phyloP scores from a whole-genome alignment of 2,113 vertebrate species.

The Pao palembangensis region DNA sequence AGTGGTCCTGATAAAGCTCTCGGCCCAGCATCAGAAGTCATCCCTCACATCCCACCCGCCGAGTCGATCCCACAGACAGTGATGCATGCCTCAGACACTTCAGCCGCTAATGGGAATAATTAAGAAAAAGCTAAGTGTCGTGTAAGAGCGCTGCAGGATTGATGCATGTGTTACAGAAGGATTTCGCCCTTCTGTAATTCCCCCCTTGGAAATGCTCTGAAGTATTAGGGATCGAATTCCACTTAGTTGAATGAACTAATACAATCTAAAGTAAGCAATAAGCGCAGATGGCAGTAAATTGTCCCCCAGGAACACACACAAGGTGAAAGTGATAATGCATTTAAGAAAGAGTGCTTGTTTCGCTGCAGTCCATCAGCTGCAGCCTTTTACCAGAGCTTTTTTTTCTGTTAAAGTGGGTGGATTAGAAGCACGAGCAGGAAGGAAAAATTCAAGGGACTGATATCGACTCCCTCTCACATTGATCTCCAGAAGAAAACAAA shows the following conservation, averaged over 20 bases:
- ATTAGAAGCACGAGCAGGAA: not conserved
- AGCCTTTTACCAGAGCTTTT: no score
- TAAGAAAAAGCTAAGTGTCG: constrained; percentile 61
- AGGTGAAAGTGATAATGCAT: constrained; percentile 51
- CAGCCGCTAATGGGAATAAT: constrained; percentile 64
- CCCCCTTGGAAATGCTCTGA: constrained; percentile 15
- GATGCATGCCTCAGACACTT: constrained; percentile 56
- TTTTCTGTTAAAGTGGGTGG: not conserved
- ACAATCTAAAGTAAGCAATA: constrained; percentile 48
- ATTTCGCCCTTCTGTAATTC: constrained; percentile 33
- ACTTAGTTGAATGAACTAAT: constrained; percentile 55
- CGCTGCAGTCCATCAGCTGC: not conserved
- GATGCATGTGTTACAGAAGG: constrained; percentile 54
- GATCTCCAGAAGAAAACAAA: not conserved
- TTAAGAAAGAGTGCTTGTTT: constrained; percentile 41
- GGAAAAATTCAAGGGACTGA: not conserved
- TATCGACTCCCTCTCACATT: no score
- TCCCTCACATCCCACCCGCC: constrained; percentile 40
- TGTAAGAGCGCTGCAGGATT: constrained; percentile 31
- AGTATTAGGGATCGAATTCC: constrained; percentile 43
- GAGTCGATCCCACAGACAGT: constrained; percentile 64
- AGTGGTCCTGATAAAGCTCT: constrained; percentile 17
- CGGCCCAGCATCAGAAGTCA: constrained; percentile 41
- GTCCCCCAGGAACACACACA: constrained; percentile 33
- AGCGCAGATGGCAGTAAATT: constrained; percentile 26